These are phyloP conservation scores for Botia almorhae DNA, from an alignment of 2,797 vertebrate genomes.

Conservation along the genomic window DNA sequence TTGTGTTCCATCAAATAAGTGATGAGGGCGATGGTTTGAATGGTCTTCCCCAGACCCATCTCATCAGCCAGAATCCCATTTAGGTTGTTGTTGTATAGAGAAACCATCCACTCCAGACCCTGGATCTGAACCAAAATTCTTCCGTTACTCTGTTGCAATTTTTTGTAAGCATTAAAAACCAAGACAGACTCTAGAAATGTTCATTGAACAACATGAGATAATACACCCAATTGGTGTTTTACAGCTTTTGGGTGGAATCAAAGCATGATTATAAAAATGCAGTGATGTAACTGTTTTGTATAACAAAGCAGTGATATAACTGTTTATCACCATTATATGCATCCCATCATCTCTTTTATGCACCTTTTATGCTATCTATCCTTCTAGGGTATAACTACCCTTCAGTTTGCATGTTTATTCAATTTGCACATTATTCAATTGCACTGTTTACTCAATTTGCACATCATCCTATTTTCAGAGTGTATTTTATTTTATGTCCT, in stretches of 20 bases:
- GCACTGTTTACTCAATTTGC: too few relatives aligned
- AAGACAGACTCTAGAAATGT: not conserved
- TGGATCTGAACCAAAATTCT: conserved; percentile 81
- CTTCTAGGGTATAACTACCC: too few relatives aligned
- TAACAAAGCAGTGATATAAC: too few relatives aligned
- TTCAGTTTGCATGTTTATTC: too few relatives aligned
- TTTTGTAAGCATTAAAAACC: not conserved
- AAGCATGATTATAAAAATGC: not conserved
- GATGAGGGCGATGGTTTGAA: conserved; percentile 98
- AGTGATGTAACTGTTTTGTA: too few relatives aligned
- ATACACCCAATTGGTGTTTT: conserved; percentile 9
- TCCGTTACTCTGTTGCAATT: not conserved
- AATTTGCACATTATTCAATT: too few relatives aligned
- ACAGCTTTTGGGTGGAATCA: not conserved
- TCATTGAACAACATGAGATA: not conserved
- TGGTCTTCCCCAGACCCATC: conserved; percentile 98
- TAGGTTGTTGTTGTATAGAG: conserved; percentile 96
- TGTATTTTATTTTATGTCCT: too few relatives aligned
- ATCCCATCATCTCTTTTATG: too few relatives aligned
- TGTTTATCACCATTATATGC: too few relatives aligned
- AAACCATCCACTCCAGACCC: conserved; percentile 98
- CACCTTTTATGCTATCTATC: too few relatives aligned
- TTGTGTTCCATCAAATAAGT: conserved; percentile 98
- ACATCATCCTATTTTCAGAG: too few relatives aligned
- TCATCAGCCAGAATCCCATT: conserved; percentile 97